A percentile compares a stretch with the other conserved stretches of the same genome.
These are phyloP conservation scores for Drosophila demipolita DNA, from an alignment of 2,888 invertebrate species.

Conservation along the genomic window DNA sequence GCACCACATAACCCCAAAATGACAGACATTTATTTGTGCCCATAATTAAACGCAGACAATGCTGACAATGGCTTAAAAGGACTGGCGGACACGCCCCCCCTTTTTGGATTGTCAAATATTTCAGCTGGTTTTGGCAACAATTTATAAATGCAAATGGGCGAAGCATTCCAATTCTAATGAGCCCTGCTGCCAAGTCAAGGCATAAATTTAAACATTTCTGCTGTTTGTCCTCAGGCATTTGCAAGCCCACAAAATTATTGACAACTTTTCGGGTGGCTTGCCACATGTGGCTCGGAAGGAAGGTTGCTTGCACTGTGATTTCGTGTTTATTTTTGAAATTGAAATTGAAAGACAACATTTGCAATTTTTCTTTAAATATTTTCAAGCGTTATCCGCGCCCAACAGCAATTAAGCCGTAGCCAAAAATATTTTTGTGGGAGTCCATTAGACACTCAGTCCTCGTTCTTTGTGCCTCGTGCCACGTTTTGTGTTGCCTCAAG, in stretches of 20 bases:
- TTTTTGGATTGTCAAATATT: slow-evolving; percentile 57
- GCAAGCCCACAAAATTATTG: slow-evolving; percentile 40
- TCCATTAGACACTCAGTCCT: slow-evolving; percentile 30
- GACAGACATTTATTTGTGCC: slow-evolving; percentile 73
- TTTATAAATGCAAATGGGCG: slow-evolving; percentile 72
- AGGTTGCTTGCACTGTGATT: slow-evolving; percentile 17
- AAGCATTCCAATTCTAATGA: slow-evolving; percentile 52
- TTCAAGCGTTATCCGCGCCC: slow-evolving; percentile 21
- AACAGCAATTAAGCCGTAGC: slow-evolving; percentile 40
- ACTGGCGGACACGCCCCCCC: slow-evolving; percentile 35
- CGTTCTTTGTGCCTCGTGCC: background rate
- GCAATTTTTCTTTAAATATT: slow-evolving; percentile 40
- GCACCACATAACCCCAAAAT: slow-evolving; percentile 61
- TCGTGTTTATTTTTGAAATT: slow-evolving; percentile 52
- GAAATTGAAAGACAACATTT: slow-evolving; percentile 64
- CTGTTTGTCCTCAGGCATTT: slow-evolving; percentile 28
- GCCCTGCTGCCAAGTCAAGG: slow-evolving; percentile 47
- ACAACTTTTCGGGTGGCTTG: slow-evolving; percentile 37
- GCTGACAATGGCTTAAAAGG: slow-evolving; percentile 7
- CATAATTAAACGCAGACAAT: slow-evolving; percentile 77
- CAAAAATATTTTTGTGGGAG: slow-evolving; percentile 12
- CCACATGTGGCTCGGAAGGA: slow-evolving; percentile 49
- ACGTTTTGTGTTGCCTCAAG: background rate
- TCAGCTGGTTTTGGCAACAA: slow-evolving; percentile 59
- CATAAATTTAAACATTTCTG: slow-evolving; percentile 55